These are phyloP conservation scores for Cassiopea andromeda DNA, from an alignment of 30 jellyfish, hydroid and myxozoan species.

Conservation along the genomic window DNA sequence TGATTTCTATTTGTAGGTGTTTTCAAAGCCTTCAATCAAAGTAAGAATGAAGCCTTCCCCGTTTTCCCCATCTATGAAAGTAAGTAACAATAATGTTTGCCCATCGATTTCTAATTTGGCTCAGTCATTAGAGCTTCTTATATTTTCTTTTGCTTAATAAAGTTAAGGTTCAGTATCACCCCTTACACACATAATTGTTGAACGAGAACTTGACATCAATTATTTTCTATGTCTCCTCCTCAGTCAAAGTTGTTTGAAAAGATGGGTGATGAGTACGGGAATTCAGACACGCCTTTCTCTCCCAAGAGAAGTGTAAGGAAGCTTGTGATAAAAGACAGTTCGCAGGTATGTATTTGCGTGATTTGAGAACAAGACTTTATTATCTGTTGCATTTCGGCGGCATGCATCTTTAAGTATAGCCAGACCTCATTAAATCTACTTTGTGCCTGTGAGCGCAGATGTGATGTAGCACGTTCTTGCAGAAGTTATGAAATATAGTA, in stretches of 20 bases:
- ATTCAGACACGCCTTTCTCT: constrained; percentile 70
- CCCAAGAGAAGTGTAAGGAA: constrained; percentile 86
- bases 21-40: constrained; percentile 79
- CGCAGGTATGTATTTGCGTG: constrained; percentile 33
- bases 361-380: no score
- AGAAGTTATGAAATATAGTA: no score
- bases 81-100: not conserved
- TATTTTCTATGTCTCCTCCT: not conserved
- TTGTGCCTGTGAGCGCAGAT: no score
- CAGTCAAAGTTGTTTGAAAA: constrained; percentile 91
- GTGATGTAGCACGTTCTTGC: no score
- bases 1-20: constrained; percentile 57
- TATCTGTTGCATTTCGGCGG: no score
- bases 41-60: constrained; percentile 81
- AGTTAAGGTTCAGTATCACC: no score
- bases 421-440: no score
- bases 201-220: not conserved
- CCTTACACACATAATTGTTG: no score
- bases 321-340: constrained; percentile 76
- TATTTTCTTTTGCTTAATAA: no score
- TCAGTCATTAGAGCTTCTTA: no score
- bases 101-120: no score
- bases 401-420: no score
- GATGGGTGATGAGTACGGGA: constrained; percentile 71
- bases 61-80: constrained; percentile 84